Evolutionary conservation across 2,888 invertebrate genomes (phyloP).

Genomic region (Caenorhabditis sulstoni): DNA sequence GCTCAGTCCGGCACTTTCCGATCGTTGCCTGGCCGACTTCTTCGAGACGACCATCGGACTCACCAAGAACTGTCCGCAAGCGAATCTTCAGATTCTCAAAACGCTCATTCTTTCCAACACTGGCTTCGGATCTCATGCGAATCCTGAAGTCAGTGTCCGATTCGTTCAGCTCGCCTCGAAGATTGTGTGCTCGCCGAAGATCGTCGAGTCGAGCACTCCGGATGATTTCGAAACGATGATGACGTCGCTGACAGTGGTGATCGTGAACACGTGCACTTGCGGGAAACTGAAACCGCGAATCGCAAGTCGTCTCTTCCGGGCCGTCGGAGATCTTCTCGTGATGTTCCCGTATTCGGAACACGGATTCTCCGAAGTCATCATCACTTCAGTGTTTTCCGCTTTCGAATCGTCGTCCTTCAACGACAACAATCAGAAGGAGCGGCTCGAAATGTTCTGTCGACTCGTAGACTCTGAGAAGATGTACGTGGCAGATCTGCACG

Average conservation of each 20-base stretch:
- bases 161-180: conserved; percentile 44
- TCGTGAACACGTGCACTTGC: conserved; percentile 30
- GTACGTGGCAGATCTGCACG: conserved; percentile 36
- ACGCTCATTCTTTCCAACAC: conserved; percentile 21
- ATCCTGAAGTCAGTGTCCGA: conserved; percentile 43
- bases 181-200: conserved; percentile 28
- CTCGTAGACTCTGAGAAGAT: conserved; percentile 44
- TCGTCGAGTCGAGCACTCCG: conserved; percentile 11
- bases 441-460: conserved; percentile 60
- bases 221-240: conserved; percentile 33
- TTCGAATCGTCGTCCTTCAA: conserved; percentile 15
- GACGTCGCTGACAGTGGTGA: conserved; percentile 37
- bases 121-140: conserved; percentile 27
- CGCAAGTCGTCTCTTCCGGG: conserved; percentile 29
- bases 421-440: conserved; percentile 40
- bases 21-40: conserved; percentile 11
- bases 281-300: conserved; percentile 9
- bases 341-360: conserved; percentile 38
- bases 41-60: conserved; percentile 42
- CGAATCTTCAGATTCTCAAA: conserved; percentile 27
- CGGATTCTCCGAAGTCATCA: conserved; percentile 41
- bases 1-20: conserved; percentile 16
- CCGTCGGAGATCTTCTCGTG: conserved; percentile 48
- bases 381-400: conserved; percentile 34
- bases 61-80: conserved; percentile 23